These are phyloP conservation scores for Prunella himalayana DNA, from an alignment of 2,113 vertebrate species.

Conservation along the genomic window DNA sequence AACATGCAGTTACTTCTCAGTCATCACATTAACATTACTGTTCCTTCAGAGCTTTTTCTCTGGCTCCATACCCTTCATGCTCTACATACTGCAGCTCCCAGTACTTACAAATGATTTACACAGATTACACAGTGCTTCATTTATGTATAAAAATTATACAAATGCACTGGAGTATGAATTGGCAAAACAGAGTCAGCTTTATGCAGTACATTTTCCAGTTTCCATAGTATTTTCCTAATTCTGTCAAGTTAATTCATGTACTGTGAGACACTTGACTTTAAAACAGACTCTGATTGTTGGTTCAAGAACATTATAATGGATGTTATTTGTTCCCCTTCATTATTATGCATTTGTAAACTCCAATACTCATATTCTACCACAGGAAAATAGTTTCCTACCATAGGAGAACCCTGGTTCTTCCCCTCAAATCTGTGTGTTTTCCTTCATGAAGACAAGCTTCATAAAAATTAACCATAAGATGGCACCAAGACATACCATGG, in stretches of 20 bases:
- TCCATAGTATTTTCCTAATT: conserved; percentile 38
- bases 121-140: conserved; percentile 45
- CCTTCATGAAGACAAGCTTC: background rate
- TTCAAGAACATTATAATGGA: background rate
- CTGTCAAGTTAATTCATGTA: conserved; percentile 55
- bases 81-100: conserved; percentile 9
- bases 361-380: background rate
- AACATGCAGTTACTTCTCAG: background rate
- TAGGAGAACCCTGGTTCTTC: background rate
- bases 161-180: conserved; percentile 33
- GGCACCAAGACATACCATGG: background rate
- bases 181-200: conserved; percentile 38
- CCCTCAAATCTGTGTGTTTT: background rate
- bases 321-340: background rate
- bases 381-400: background rate
- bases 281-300: conserved; percentile 22
- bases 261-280: background rate
- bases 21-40: background rate
- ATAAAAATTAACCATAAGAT: background rate
- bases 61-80: conserved; percentile 33
- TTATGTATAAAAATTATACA: conserved; percentile 38
- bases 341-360: background rate
- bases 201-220: conserved; percentile 29
- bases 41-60: background rate
- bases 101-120: conserved; percentile 30